Base-by-base conservation (phyloP, 2,113 vertebrate genomes). In the Pyrgilauda ruficollis region DNA sequence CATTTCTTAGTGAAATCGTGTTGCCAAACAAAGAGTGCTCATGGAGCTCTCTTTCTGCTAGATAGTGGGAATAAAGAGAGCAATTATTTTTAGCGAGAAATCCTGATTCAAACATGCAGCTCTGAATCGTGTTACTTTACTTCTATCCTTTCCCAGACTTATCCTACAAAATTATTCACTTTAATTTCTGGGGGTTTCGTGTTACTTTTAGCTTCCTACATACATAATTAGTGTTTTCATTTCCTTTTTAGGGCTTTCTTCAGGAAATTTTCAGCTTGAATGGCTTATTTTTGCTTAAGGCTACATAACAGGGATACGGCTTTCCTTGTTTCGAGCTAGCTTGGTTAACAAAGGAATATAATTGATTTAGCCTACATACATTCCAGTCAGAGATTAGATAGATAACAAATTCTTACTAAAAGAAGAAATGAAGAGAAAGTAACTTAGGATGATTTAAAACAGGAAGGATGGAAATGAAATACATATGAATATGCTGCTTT, bases 341-440 rank as follows among this genome's bases (percentile, higher is more conserved):
- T 93, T 88, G 43, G 39, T 78, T 87, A 84, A 87, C 74, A 91
- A 79, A 91, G 37, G 58, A 52, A 39, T 63, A 31, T 44, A 73
- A 85, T 87, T 93, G 27, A 43, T 91, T 84, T 93, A 90, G 56
- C 70, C 78, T 91, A 79, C 58, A 79, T 93, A 76, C 22, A 49
- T 73, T 49, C 62, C 37, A 72, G 49, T 43, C 49, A 80, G 79
- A 73, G 53, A 88, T 95, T 58, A 85, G 41, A 62, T 7, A 61
- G 46, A 35, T 72, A 87, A 84, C 70, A 89, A 80, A 88, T 73
- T 62, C 44, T 83, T 58, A 52, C 8, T 87, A 44, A 82, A 87
- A 63, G 52, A 81, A 66, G 47, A 91, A 91, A 89, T 78, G 10
- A 68, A n/a, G 35, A 61, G 69, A 89, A 35, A 49, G 15, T 73